Base-by-base conservation (phyloP, 2,113 vertebrate genomes). In the Nanger granti region DNA sequence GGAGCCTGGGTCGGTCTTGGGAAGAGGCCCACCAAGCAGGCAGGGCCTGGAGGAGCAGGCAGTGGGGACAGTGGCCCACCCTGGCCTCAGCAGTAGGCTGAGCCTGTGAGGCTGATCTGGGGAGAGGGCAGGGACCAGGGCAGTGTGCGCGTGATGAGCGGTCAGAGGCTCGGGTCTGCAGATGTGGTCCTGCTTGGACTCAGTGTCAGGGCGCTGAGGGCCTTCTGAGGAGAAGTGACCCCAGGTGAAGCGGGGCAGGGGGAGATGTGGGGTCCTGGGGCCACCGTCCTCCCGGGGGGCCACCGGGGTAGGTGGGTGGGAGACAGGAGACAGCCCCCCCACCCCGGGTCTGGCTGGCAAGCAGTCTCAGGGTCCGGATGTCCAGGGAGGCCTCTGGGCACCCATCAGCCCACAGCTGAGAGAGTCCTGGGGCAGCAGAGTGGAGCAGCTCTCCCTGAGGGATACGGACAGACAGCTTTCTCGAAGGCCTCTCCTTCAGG, bases 321-420 rank as follows among this genome's bases (percentile, higher is more conserved):
- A 5, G 49, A 44, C 37, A 8, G 54, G 47, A 88, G 64, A 24
- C 24, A 34, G 41, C 34, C 2, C 44, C 73, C 8, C 24, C n/a
- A 24, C 47, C 29, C 22, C 5, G n/a, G 26, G 31, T n/a, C 26
- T 44, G 60, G 60, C 55, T 10, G 66, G 90, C 37, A 28, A 41
- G 52, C 29, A 1, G 26, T n/a, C 34, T 57, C 37, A 24, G 4
- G 9, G 59, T 12, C n/a, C 44, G 31, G 22, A 34, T 62, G 6
- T 44, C 64, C 49, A 12, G 9, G 8, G 55, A 26, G 26, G 60
- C 5, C 76, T 49, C 76, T 79, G 8, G 1, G 5, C 18, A 41
- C 1, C 41, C 69, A 18, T 1, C 7, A 2, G 22, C 20, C 8
- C 0, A 0, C 0, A 57, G 52, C 73, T 29, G 34, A 34, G 14